Conservation (phyloP, 2,797 vertebrate species). For the Tauraco hartlaubi region DNA sequence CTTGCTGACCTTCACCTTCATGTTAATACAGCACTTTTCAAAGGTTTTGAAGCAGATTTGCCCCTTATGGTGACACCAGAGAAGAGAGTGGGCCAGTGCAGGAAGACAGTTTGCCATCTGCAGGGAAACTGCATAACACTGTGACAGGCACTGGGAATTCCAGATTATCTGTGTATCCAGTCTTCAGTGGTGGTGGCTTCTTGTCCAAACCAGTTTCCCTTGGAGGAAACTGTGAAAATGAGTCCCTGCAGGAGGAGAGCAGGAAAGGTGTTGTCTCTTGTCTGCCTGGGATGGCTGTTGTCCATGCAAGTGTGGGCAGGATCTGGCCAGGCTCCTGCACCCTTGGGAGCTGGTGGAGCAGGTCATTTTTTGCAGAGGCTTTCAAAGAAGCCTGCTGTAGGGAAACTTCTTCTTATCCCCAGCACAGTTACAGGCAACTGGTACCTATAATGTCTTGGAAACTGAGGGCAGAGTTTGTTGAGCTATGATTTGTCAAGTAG, state of each 20-base stretch:
- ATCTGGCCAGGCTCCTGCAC: not conserved
- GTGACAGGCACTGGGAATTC: not conserved
- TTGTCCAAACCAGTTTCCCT: not conserved
- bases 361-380: not conserved
- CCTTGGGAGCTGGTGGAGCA: not conserved
- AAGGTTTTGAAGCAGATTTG: not conserved
- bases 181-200: not conserved
- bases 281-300: not conserved
- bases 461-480: not conserved
- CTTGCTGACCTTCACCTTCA: not conserved
- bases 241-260: not conserved
- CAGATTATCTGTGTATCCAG: not conserved
- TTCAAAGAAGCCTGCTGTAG: not conserved
- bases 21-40: fast-evolving
- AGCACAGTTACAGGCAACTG: not conserved
- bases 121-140: not conserved
- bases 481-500: not conserved
- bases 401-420: too few relatives aligned
- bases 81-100: not conserved
- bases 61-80: not conserved
- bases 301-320: not conserved
- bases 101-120: not conserved
- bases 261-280: not conserved
- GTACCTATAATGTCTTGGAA: not conserved
- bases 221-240: not conserved